phyloP scores from a whole-genome alignment of 2,113 vertebrate genomes.

The Serranochromis macrocephalus region DNA sequence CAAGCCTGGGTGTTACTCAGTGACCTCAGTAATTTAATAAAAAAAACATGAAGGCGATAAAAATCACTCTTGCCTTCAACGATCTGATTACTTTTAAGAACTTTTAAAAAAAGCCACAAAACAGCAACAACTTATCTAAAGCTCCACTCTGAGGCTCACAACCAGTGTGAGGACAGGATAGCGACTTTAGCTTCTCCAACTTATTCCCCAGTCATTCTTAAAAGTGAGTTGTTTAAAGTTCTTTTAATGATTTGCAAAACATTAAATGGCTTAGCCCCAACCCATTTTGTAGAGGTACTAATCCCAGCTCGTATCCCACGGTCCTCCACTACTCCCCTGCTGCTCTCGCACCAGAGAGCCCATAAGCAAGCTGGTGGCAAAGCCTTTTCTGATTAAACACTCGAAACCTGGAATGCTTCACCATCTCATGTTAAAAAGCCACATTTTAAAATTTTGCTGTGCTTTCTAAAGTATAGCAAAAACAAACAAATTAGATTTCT shows the following conservation, averaged over 20 bases:
- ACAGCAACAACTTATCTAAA: background rate
- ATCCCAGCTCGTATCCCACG: background rate
- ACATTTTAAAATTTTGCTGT: background rate
- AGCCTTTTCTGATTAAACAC: background rate
- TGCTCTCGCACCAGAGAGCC: background rate
- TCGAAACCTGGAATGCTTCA: background rate
- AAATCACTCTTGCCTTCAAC: background rate
- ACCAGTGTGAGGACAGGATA: background rate
- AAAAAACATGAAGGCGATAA: background rate
- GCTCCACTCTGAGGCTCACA: background rate
- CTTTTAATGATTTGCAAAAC: background rate
- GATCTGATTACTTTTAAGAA: background rate
- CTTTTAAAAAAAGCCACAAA: background rate
- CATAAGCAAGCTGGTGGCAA: background rate
- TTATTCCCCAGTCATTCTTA: background rate
- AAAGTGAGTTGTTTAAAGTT: background rate
- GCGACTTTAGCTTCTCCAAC: background rate
- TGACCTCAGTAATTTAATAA: background rate
- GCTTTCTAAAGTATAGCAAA: background rate
- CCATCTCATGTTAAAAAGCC: background rate
- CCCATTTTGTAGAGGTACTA: background rate
- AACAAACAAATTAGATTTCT: background rate
- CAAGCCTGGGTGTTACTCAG: background rate
- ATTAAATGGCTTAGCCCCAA: background rate
- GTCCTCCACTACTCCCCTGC: background rate